Evolutionary conservation across 1,140 invertebrate genomes (phyloP), one percentile per base, ranked within the genome.

Genomic region (Neodiprion lecontei): DNA sequence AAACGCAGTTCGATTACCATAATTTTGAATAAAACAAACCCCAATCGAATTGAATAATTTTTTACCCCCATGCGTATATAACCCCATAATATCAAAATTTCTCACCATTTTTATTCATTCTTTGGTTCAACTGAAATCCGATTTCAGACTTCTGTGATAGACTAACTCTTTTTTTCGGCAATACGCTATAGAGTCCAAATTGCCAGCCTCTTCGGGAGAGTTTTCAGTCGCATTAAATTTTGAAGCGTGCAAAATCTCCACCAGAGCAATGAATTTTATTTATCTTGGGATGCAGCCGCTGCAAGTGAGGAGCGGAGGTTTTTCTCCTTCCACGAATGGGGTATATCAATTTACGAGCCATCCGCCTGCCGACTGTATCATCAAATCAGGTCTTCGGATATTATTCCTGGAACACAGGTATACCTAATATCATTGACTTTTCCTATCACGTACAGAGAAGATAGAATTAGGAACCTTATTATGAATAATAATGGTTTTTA

Each of bases 251-350:
- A 40, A 40, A 40, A 40, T 40, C 28, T 40, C 17, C 48, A 67
- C 49, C 23, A 73, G 12, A 77, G 69, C 74, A 76, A 65, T 74
- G 47, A 67, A 65, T 74, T 53, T 78, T 77, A 73, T 75, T 79
- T 78, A 73, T 83, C 86, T 73, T 40, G 28, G 28, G 28, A 40
- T 40, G 28, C 82, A 92, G 91, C 90, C 69, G 86, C 91, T 12
- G 89, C 90, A 40, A 91, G 89, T 75, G 92, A 93, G 78, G 92
- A 93, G 78, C 85, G 91, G 28, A 89, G 92, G 75, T 95, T 95
- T 82, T 93, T 95, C 77, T 92, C 94, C 5, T 95, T 95, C 83
- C 94, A 95, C 85, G 92, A 94, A 78, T 91, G 92, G 89, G 94
- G 94, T 10, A 92, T 95, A 77, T 93, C 93, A 1, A 91, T 94